Percentiles rank a stretch among this genome's conserved stretches.
phyloP scores from a whole-genome alignment of 2,797 vertebrate genomes.

The Allochrocebus solatus region DNA sequence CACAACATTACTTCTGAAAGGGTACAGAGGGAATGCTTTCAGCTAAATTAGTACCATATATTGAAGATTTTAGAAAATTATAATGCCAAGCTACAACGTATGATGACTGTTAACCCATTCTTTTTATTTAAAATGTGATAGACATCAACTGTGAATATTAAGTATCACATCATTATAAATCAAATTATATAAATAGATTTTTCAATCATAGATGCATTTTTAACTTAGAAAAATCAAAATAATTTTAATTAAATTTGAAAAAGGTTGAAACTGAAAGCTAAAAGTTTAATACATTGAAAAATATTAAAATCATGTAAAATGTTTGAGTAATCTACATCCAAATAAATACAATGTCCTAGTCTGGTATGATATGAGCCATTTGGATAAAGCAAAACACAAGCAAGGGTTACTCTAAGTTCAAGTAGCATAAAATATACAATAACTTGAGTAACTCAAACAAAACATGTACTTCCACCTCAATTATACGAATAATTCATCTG shows the following conservation, averaged over 20 bases:
- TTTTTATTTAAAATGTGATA: constrained; percentile 33
- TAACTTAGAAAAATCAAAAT: constrained; percentile 23
- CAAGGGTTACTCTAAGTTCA: background rate
- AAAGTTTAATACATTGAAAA: background rate
- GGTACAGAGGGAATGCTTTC: background rate
- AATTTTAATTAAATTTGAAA: constrained; percentile 36
- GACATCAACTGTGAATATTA: background rate
- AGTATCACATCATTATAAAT: background rate
- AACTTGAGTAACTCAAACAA: background rate
- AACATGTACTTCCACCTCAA: background rate
- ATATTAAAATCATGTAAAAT: constrained; percentile 26
- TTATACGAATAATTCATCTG: background rate
- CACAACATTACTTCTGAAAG: background rate
- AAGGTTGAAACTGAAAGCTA: background rate
- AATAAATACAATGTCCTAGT: background rate
- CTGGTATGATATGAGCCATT: background rate
- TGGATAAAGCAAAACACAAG: background rate
- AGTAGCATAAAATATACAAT: background rate
- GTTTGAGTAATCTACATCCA: background rate
- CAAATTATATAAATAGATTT: background rate
- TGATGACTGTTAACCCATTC: background rate
- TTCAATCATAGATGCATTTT: constrained; percentile 40
- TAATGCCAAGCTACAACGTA: background rate
- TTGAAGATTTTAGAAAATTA: constrained; percentile 4
- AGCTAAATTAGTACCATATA: background rate